A percentile compares a stretch with the other conserved stretches of the same genome.
phyloP scores from a whole-genome alignment of 2,797 vertebrate species.

The Distichodus sexfasciatus region DNA sequence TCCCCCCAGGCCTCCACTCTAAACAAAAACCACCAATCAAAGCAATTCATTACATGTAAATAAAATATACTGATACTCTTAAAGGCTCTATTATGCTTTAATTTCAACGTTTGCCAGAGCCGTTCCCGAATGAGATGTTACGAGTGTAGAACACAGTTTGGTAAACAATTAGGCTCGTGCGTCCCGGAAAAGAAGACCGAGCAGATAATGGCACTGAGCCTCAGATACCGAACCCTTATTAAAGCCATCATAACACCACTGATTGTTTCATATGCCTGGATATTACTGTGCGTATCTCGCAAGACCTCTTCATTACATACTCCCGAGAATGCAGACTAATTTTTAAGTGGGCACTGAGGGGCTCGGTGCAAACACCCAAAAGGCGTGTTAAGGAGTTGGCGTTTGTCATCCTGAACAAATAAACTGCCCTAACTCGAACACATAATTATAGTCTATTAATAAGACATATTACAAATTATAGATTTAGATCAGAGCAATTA shows the following conservation, averaged over 20 bases:
- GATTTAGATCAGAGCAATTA: too few species aligned
- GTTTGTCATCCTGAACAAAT: too few species aligned
- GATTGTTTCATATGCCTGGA: slow-evolving; percentile 37
- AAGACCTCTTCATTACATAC: slow-evolving; percentile 15
- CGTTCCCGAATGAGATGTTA: slow-evolving; percentile 43
- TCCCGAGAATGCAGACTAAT: slow-evolving; percentile 17
- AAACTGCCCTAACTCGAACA: too few species aligned
- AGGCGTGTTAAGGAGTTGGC: too few species aligned
- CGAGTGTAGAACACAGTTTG: slow-evolving; percentile 41
- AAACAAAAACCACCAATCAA: slow-evolving; percentile 49
- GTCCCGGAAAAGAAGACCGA: slow-evolving; percentile 32
- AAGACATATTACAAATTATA: too few species aligned
- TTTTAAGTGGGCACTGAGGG: neutral
- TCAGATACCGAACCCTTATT: slow-evolving; percentile 38
- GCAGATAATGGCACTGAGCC: slow-evolving; percentile 40
- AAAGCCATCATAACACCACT: slow-evolving; percentile 41
- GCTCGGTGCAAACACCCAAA: neutral
- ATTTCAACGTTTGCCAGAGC: slow-evolving; percentile 42
- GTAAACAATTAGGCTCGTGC: slow-evolving; percentile 52
- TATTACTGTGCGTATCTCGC: neutral
- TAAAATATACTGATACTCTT: slow-evolving; percentile 54
- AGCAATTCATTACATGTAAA: slow-evolving; percentile 57
- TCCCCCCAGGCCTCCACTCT: slow-evolving; percentile 41
- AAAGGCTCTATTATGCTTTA: slow-evolving; percentile 53
- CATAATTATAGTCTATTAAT: too few species aligned